These are phyloP conservation scores for Heterotis niloticus DNA, from an alignment of 2,113 vertebrate species.

Conservation along the genomic window DNA sequence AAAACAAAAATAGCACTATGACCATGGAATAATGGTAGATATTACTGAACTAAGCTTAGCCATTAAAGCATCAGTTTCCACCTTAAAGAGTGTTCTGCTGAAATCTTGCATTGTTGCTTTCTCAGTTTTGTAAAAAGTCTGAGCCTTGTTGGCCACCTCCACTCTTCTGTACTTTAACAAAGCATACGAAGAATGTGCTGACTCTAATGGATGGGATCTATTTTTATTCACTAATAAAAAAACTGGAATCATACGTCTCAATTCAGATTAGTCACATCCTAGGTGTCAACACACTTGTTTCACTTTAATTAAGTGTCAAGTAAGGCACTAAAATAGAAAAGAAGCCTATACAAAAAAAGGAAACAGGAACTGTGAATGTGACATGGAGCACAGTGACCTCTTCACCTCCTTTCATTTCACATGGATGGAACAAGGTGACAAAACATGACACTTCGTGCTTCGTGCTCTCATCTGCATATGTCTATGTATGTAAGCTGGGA, in stretches of 20 bases:
- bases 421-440: slow-evolving; percentile 37
- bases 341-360: slow-evolving; percentile 18
- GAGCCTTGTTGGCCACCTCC: not conserved
- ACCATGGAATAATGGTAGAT: not conserved
- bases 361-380: slow-evolving; percentile 31
- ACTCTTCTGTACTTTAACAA: not conserved
- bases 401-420: slow-evolving; percentile 48
- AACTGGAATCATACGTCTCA: slow-evolving; percentile 23
- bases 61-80: not conserved
- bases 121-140: not conserved
- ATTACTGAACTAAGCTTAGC: not conserved
- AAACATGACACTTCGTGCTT: not conserved
- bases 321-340: slow-evolving; percentile 35
- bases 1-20: not conserved
- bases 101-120: slow-evolving; percentile 1
- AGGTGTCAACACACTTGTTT: slow-evolving; percentile 40
- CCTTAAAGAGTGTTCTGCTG: not conserved
- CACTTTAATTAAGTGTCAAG: slow-evolving; percentile 53
- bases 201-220: slow-evolving; percentile 12
- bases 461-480: too few species aligned
- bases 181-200: not conserved
- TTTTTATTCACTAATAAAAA: slow-evolving; percentile 26
- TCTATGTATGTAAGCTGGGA: too few species aligned
- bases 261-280: slow-evolving; percentile 44
- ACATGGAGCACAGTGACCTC: slow-evolving; percentile 17